phyloP scores from a whole-genome alignment of 2,113 vertebrate species.

The Holacanthus passer region DNA sequence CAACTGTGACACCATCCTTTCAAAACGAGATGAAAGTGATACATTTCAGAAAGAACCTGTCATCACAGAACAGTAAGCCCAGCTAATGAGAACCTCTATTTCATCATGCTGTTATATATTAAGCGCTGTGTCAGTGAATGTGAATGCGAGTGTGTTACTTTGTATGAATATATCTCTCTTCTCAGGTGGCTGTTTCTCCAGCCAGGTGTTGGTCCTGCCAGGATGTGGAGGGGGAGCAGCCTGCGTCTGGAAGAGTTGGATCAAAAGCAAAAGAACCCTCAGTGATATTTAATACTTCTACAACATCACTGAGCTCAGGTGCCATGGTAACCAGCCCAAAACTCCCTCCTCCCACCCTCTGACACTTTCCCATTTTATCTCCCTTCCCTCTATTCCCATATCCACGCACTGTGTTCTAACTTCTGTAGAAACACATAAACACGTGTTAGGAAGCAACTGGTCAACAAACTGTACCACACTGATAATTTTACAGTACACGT shows the following conservation, averaged over 20 bases:
- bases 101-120: conserved; percentile 26
- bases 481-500: conserved; percentile 20
- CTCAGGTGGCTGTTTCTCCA: conserved; percentile 40
- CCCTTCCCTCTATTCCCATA: not conserved
- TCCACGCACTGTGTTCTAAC: not conserved
- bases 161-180: conserved; percentile 22
- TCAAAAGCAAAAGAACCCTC: conserved; percentile 69
- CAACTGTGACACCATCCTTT: conserved; percentile 23
- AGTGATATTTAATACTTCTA: conserved; percentile 63
- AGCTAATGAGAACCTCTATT: conserved; percentile 47
- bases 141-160: not conserved
- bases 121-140: conserved; percentile 9
- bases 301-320: conserved; percentile 53
- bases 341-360: not conserved
- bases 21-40: conserved; percentile 35
- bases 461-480: conserved; percentile 19
- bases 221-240: conserved; percentile 63
- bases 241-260: conserved; percentile 50
- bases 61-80: conserved; percentile 13
- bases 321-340: conserved; percentile 71
- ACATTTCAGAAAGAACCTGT: conserved; percentile 18
- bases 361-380: conserved; percentile 17
- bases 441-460: not conserved
- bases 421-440: not conserved
- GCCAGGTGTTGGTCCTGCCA: conserved; percentile 50